Percentiles rank a stretch among this genome's conserved stretches.
phyloP scores from a whole-genome alignment of 2,113 vertebrate species.

The Melanerpes formicivorus region DNA sequence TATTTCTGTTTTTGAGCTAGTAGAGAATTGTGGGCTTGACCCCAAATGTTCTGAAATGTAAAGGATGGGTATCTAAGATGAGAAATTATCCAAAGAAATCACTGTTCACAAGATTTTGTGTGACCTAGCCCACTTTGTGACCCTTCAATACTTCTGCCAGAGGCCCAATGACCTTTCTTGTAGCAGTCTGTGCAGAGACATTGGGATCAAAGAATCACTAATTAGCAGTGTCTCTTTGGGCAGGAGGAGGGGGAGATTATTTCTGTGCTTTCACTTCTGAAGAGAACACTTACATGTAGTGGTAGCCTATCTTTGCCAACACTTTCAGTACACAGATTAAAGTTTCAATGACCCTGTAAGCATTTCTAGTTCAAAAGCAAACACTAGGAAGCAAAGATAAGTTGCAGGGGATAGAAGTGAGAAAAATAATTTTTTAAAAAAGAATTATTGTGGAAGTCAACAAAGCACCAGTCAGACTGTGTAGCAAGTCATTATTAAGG shows the following conservation, averaged over 20 bases:
- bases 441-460: background rate
- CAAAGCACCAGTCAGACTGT: background rate
- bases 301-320: background rate
- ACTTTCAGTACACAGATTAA: background rate
- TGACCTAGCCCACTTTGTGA: background rate
- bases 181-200: background rate
- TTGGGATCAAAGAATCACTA: slow-evolving; percentile 52
- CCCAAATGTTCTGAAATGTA: background rate
- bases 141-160: background rate
- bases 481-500: background rate
- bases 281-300: background rate
- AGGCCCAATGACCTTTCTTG: slow-evolving; percentile 25
- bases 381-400: background rate
- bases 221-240: slow-evolving; percentile 13
- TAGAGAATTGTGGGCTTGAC: background rate
- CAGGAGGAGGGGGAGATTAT: background rate
- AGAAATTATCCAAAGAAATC: background rate
- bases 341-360: slow-evolving; percentile 15
- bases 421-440: background rate
- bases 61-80: background rate
- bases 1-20: background rate
- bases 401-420: background rate
- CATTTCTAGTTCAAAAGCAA: slow-evolving; percentile 24
- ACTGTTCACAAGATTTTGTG: background rate
- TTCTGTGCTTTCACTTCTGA: background rate